These are phyloP conservation scores for Synodontis membranacea DNA, from an alignment of 2,113 vertebrate genomes.

Conservation along the genomic window DNA sequence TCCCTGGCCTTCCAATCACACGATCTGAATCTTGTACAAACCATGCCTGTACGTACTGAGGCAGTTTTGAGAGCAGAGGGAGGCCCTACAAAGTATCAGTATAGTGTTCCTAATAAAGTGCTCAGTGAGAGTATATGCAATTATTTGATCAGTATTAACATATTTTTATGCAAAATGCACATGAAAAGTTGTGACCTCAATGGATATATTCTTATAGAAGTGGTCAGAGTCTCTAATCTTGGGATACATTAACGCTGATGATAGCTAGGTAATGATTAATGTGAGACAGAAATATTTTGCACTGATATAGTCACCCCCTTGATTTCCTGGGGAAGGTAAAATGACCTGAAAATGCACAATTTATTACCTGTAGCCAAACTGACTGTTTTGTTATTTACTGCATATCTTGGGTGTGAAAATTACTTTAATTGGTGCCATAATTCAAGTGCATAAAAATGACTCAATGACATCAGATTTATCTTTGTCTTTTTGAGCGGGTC, in stretches of 20 bases:
- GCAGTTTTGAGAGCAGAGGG: not conserved
- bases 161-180: not conserved
- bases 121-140: not conserved
- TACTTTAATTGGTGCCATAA: too few species aligned
- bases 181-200: not conserved
- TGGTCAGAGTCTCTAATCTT: not conserved
- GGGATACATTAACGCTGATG: not conserved
- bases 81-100: not conserved
- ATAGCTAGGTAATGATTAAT: not conserved
- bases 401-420: not conserved
- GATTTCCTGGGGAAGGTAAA: too few species aligned
- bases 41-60: not conserved
- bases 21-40: not conserved
- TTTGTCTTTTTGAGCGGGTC: not conserved
- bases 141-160: not conserved
- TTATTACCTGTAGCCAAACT: not conserved
- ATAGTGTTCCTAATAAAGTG: not conserved
- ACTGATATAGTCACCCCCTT: not conserved
- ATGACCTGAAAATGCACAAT: not conserved
- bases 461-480: not conserved
- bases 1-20: not conserved
- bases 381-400: not conserved
- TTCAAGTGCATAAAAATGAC: not conserved
- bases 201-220: not conserved
- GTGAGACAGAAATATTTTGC: not conserved